Evolutionary conservation across 1,140 invertebrate genomes (phyloP), one percentile per base, ranked within the genome.

Genomic region (Ladona fulva): DNA sequence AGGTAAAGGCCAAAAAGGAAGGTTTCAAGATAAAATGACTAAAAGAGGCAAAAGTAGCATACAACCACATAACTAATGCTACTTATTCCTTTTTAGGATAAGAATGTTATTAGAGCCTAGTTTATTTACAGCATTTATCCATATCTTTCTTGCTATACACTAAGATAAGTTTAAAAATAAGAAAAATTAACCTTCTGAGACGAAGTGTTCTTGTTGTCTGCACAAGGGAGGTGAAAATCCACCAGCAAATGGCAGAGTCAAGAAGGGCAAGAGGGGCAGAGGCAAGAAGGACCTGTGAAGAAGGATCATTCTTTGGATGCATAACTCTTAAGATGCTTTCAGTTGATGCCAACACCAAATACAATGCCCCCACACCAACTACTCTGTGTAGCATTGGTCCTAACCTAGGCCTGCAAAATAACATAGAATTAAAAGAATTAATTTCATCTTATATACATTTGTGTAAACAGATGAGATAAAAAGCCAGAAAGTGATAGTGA

Each of bases 151-250:
- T n/a, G n/a, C n/a, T n/a, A n/a, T n/a, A n/a, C n/a, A 8, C 3
- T 37, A 37, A 37, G 29, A 37, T 37, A 5, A 37, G 29, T 37
- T 37, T 37, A 8, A 37, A 37, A 37, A 37, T 5, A 8, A 10
- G 78, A 74, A 42, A 82, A 24, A 74, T 22, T 25, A 42, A 80
- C 89, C 92, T 89, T 80, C 96, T 85, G 77, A 98, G 86, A 81
- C 95, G 87, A 76, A 98, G 86, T 11, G 95, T 96, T 78, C 95
- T 86, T 74, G 94, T 97, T 0, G 96, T 98, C 82, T 94, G 92
- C 12, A 96, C 91, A 22, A 98, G 87, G n/a, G 92, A 93, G 1
- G 93, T 92, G 85, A 95, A 95, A 82, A 96, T 95, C 95, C 95
- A 90, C 88, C 92, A 90, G 86, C 91, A 89, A 86, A 92, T 89